Evolutionary conservation across 2,888 invertebrate genomes (phyloP), one percentile per base, ranked within the genome.

Genomic region (Machimus atricapillus): DNA sequence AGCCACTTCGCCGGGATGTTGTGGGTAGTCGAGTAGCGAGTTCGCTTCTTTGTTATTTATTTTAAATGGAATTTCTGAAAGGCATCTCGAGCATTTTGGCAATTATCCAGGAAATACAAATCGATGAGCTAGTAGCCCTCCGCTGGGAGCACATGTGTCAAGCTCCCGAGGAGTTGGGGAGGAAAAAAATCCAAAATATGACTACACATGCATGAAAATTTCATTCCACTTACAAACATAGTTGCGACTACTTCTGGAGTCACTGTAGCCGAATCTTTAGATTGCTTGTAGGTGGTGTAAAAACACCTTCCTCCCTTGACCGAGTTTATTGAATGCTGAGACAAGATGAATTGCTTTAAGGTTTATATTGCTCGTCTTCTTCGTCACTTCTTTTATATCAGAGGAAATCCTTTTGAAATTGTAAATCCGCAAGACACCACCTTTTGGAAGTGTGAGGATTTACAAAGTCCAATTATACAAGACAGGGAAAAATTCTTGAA

Each of bases 91-190:
- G 14, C 6, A 34, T 58, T 82, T 82, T 82, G 82, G 82, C 82
- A 82, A 82, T 82, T 82, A 82, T 82, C 82, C 82, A 82, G 82
- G 19, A 82, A 66, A 58, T 58, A 82, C 58, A 81, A 82, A 82
- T 82, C 82, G 58, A 82, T 82, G 66, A 58, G 66, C n/a, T 16
- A 37, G 16, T 82, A 34, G 81, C 16, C 27, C 56, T 27, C n/a
- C 34, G 27, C 27, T 31, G 27, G 34, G 23, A 16, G 34, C 27
- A 52, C 27, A 58, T 82, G n/a, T 58, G 82, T 58, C 82, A 58
- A 8, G 27, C 27, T 56, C 23, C 12, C 19, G 23, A 9, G 66
- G 27, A 56, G 66, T 66, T 19, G 12, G 12, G 66, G 27, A n/a
- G n/a, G 56, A 6, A 56, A 27, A 66, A 66, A 66, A 27, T 27